Evolutionary conservation across 1,140 invertebrate species (phyloP).

Genomic region (Drosophila subobscura): DNA sequence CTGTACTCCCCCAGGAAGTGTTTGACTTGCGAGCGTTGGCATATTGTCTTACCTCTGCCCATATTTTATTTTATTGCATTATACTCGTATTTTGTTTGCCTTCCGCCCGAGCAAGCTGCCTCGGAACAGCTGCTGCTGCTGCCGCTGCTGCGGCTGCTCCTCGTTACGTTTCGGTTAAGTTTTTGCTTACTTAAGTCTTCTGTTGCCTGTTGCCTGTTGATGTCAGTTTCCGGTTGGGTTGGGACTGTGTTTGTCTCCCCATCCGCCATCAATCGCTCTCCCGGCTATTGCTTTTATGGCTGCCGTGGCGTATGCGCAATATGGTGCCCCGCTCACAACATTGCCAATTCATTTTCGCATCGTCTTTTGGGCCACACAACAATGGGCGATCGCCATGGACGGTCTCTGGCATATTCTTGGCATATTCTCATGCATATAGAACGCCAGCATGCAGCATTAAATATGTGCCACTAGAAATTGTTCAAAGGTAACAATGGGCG

Average conservation of each 20-base stretch:
- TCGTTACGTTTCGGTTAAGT: slow-evolving; percentile 38
- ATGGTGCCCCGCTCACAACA: slow-evolving; percentile 44
- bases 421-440: slow-evolving; percentile 62
- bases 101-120: slow-evolving; percentile 21
- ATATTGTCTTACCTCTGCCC: slow-evolving; percentile 72
- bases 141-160: slow-evolving; percentile 19
- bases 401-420: slow-evolving; percentile 10
- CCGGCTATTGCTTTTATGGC: slow-evolving; percentile 51
- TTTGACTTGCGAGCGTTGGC: slow-evolving; percentile 70
- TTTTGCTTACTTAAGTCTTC: slow-evolving; percentile 20
- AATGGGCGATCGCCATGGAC: slow-evolving; percentile 42
- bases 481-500: slow-evolving; percentile 18
- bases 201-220: too few relatives aligned
- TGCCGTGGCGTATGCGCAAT: slow-evolving; percentile 63
- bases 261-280: slow-evolving; percentile 24
- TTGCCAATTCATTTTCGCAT: slow-evolving; percentile 72
- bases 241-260: not conserved
- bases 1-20: slow-evolving; percentile 17
- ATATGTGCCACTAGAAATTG: slow-evolving; percentile 40
- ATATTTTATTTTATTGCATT: slow-evolving; percentile 66
- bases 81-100: slow-evolving; percentile 46
- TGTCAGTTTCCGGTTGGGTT: slow-evolving; percentile 1
- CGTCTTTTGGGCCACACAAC: slow-evolving; percentile 50
- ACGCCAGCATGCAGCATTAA: slow-evolving; percentile 60
- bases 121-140: slow-evolving; percentile 8